phyloP scores from a whole-genome alignment of 2,113 vertebrate species.

The Nibea albiflora region DNA sequence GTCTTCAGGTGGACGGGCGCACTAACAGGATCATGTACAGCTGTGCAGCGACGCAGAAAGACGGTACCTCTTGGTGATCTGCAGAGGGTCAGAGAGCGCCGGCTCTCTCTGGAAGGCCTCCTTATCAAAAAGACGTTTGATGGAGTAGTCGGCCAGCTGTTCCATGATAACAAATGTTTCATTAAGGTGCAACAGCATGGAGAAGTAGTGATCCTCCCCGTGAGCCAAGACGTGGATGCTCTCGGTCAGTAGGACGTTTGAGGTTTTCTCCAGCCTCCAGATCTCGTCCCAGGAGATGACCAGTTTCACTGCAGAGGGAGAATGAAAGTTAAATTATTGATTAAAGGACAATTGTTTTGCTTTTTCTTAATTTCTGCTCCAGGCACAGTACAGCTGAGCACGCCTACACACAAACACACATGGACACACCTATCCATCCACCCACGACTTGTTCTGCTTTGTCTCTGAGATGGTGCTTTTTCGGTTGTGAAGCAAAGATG shows the following conservation, averaged over 20 bases:
- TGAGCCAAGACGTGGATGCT: conserved; percentile 91
- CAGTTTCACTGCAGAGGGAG: conserved; percentile 89
- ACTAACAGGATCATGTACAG: conserved; percentile 45
- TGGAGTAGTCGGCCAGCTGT: conserved; percentile 92
- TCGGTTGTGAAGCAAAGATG: too few species aligned
- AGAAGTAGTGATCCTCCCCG: conserved; percentile 95
- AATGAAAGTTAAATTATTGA: conserved; percentile 9
- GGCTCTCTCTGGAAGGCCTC: conserved; percentile 92
- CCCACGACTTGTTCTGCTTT: too few species aligned
- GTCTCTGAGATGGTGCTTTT: too few species aligned
- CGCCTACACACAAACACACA: too few species aligned
- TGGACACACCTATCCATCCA: too few species aligned
- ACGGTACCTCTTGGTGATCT: conserved; percentile 94
- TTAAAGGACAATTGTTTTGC: neutral
- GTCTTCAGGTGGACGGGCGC: conserved; percentile 2
- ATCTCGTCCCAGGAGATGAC: conserved; percentile 96
- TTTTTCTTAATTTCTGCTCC: too few species aligned
- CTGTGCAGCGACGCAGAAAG: conserved; percentile 2
- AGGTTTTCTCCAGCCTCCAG: conserved; percentile 93
- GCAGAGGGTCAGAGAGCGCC: conserved; percentile 90
- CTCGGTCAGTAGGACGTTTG: conserved; percentile 94
- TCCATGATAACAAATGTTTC: conserved; percentile 98
- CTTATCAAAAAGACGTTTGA: conserved; percentile 96
- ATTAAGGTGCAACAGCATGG: conserved; percentile 96
- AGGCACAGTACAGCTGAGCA: too few species aligned